phyloP scores from a whole-genome alignment of 2,888 invertebrate species.

The Dolomedes plantarius region DNA sequence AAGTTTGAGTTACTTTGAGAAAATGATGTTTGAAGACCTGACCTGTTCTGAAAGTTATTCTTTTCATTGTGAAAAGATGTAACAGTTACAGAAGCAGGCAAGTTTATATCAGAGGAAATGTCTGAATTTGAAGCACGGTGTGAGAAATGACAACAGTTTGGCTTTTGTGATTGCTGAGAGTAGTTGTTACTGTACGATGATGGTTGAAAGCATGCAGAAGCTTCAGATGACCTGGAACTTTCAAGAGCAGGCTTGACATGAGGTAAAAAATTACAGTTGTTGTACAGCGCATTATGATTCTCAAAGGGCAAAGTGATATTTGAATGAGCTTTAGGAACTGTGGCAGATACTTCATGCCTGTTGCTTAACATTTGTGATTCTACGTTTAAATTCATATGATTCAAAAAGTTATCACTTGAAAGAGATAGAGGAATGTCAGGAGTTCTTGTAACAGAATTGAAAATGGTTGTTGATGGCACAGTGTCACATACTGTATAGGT shows the following conservation, averaged over 20 bases:
- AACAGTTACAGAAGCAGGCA: conserved; percentile 31
- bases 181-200: conserved; percentile 48
- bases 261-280: conserved; percentile 60
- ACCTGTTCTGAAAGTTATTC: conserved; percentile 35
- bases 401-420: conserved; percentile 55
- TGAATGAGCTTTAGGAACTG: conserved; percentile 60
- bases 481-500: conserved; percentile 57
- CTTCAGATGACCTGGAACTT: conserved; percentile 46
- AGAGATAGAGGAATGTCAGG: conserved; percentile 53
- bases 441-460: conserved; percentile 41
- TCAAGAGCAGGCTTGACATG: conserved; percentile 58
- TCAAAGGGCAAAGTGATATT: conserved; percentile 61
- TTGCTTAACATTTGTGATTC: conserved; percentile 56
- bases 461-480: conserved; percentile 52
- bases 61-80: conserved; percentile 59
- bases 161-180: conserved; percentile 42
- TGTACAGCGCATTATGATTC: conserved; percentile 50
- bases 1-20: conserved; percentile 56
- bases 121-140: conserved; percentile 45
- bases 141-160: conserved; percentile 60
- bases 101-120: conserved; percentile 35
- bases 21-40: conserved; percentile 41
- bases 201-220: conserved; percentile 48
- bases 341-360: conserved; percentile 52
- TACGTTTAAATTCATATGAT: conserved; percentile 57